phyloP scores from a whole-genome alignment of 2,113 vertebrate species.

The Mandrillus leucophaeus region DNA sequence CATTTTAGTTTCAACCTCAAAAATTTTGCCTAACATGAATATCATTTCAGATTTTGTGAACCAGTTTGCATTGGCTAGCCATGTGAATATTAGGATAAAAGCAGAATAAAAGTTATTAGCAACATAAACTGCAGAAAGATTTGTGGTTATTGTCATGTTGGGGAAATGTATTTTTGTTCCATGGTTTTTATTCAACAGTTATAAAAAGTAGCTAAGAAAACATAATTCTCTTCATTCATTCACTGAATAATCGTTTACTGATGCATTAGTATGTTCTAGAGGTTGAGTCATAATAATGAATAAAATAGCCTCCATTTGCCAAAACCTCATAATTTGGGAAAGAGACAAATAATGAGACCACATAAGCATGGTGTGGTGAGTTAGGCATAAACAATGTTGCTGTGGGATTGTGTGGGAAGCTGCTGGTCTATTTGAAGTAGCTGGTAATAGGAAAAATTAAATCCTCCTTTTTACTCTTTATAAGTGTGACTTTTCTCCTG shows the following conservation, averaged over 20 bases:
- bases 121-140: not conserved
- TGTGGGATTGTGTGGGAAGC: not conserved
- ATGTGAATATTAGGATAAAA: not conserved
- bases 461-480: not conserved
- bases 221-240: not conserved
- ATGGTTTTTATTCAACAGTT: not conserved
- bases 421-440: not conserved
- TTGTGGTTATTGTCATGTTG: not conserved
- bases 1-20: not conserved
- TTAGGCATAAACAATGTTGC: conserved; percentile 45
- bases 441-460: not conserved
- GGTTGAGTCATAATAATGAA: not conserved
- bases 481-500: conserved; percentile 21
- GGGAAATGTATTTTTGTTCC: not conserved
- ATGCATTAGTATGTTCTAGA: not conserved
- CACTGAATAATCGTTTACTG: not conserved
- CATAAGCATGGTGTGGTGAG: not conserved
- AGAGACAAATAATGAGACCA: not conserved
- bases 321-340: not conserved
- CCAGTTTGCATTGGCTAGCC: not conserved
- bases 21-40: not conserved
- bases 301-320: not conserved
- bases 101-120: not conserved
- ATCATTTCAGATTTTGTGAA: not conserved
- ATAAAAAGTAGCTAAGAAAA: not conserved